A percentile compares a stretch with the other conserved stretches of the same genome.
phyloP scores from a whole-genome alignment of 2,113 vertebrate species.

The Hypanus sabinus region DNA sequence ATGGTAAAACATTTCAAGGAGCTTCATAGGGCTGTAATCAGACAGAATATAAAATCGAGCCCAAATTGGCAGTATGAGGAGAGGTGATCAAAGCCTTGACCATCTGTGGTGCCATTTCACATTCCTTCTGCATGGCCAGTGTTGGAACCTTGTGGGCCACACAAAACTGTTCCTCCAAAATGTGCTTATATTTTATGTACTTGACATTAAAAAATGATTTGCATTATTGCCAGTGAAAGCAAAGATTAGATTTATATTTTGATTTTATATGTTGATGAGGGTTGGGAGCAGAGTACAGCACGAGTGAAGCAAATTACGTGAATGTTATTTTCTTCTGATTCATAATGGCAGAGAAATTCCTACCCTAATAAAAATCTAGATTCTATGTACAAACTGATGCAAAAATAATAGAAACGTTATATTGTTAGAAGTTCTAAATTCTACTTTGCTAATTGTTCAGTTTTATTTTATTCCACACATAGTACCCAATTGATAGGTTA shows the following conservation, averaged over 20 bases:
- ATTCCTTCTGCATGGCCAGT: background rate
- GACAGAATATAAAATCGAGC: background rate
- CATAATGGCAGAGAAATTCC: background rate
- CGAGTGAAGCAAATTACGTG: no score
- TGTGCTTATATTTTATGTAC: no score
- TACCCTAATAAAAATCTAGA: background rate
- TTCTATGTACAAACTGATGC: background rate
- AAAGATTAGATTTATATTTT: background rate
- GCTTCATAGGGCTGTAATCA: background rate
- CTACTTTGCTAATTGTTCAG: background rate
- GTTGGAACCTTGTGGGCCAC: background rate
- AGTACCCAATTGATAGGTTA: slow-evolving; percentile 2
- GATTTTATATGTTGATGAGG: background rate
- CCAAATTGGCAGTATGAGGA: background rate
- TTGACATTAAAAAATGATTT: no score
- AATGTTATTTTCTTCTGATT: background rate
- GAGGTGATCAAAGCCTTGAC: background rate
- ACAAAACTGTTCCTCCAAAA: background rate
- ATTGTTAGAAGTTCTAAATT: background rate
- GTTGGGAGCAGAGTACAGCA: background rate
- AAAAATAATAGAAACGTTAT: background rate
- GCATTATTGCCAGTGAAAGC: background rate
- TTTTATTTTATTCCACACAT: background rate
- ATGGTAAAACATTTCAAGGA: background rate
- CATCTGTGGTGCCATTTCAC: background rate